Percentiles rank a stretch among this genome's conserved stretches.
These are phyloP conservation scores for Lissocephala sabroskyi DNA, from an alignment of 2,888 invertebrate species.

Conservation along the genomic window DNA sequence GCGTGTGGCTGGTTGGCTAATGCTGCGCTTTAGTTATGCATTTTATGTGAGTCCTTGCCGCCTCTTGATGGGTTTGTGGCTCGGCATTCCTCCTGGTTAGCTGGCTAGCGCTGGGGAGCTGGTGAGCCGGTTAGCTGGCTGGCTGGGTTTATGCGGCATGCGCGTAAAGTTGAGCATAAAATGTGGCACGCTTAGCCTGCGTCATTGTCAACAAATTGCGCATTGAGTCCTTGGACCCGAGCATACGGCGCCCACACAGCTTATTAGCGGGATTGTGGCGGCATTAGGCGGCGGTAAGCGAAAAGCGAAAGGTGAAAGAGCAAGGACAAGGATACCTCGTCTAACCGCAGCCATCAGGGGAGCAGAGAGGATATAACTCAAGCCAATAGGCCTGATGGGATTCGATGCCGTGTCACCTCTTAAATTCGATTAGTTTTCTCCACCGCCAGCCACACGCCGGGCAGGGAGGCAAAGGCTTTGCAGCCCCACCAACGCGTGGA, in stretches of 20 bases:
- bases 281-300: background rate
- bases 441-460: too few species aligned
- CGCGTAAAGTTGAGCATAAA: too few species aligned
- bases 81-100: background rate
- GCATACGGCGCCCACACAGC: too few species aligned
- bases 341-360: background rate
- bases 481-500: too few species aligned
- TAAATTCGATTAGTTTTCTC: too few species aligned
- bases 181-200: too few species aligned
- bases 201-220: too few species aligned
- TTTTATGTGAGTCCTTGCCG: slow-evolving; percentile 29
- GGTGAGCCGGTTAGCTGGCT: background rate
- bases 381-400: too few species aligned
- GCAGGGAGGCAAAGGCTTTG: too few species aligned
- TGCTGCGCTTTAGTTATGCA: slow-evolving; percentile 28
- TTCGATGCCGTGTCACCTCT: slow-evolving; percentile 50
- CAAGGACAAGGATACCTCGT: background rate
- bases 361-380: too few species aligned
- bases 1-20: slow-evolving; percentile 2
- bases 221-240: too few species aligned
- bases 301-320: background rate
- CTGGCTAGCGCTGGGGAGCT: background rate
- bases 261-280: too few species aligned
- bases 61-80: slow-evolving; percentile 17
- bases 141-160: background rate